A percentile compares a stretch with the other conserved stretches of the same genome.
These are phyloP conservation scores for Dascillus cervinus DNA, from an alignment of 2,888 invertebrate species.

Conservation along the genomic window DNA sequence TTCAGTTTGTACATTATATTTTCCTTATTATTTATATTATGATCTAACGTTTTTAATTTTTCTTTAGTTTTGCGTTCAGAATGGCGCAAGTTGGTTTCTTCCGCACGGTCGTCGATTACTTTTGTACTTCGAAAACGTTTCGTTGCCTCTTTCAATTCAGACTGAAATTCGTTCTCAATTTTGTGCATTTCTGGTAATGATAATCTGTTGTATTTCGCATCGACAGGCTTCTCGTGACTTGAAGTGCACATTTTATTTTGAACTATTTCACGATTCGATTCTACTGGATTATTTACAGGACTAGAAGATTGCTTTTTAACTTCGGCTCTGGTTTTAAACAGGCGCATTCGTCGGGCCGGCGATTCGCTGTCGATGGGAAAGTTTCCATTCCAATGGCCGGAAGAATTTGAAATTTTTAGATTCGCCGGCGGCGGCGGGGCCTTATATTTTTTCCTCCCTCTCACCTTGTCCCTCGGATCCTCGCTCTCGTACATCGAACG, in stretches of 20 bases:
- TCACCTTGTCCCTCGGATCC: conserved; percentile 43
- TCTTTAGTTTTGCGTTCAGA: conserved; percentile 38
- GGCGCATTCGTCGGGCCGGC: conserved; percentile 50
- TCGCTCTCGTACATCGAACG: conserved; percentile 1
- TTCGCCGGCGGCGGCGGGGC: conserved; percentile 59
- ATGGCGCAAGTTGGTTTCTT: conserved; percentile 27
- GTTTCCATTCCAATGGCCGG: conserved; percentile 38
- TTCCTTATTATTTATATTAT: conserved; percentile 41
- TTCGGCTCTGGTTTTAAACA: conserved; percentile 70
- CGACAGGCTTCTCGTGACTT: conserved; percentile 6
- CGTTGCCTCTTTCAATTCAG: conserved; percentile 44
- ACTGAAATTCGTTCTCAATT: conserved; percentile 47
- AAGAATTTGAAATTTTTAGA: too few relatives aligned
- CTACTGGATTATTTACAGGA: conserved; percentile 25
- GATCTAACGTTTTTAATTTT: conserved; percentile 45
- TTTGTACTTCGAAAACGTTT: conserved; percentile 30
- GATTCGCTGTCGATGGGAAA: conserved; percentile 18
- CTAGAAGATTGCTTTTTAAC: conserved; percentile 48
- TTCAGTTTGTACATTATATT: conserved; percentile 46
- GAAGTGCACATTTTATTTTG: conserved; percentile 10
- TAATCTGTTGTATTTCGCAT: conserved; percentile 22
- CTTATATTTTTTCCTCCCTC: conserved; percentile 67
- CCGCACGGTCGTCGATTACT: conserved; percentile 16
- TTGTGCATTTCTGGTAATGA: conserved; percentile 39
- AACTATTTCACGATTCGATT: conserved; percentile 3